These are phyloP conservation scores for Erinaceus europaeus DNA, from an alignment of 2,113 vertebrate species.

Conservation along the genomic window DNA sequence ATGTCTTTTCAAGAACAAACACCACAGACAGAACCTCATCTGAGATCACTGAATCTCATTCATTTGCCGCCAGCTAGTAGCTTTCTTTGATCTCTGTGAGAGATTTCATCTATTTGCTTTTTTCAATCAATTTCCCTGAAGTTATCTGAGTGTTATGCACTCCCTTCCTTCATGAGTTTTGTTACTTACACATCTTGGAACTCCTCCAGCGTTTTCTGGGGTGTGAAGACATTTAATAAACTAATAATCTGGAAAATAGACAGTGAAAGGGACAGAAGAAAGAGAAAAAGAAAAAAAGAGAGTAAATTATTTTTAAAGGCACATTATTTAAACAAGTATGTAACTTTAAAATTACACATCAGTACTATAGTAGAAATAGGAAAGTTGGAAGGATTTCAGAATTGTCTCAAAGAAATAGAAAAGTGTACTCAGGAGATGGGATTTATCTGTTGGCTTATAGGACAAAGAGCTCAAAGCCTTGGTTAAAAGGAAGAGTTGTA, in stretches of 20 bases:
- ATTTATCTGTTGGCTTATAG: not conserved
- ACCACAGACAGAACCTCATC: not conserved
- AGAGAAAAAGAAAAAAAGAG: constrained; percentile 78
- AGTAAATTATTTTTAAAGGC: constrained; percentile 32
- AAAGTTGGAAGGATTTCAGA: not conserved
- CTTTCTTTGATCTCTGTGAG: not conserved
- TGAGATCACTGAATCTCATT: not conserved
- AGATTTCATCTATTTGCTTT: not conserved
- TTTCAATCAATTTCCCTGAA: not conserved
- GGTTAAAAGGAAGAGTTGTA: not conserved
- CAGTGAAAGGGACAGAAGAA: constrained; percentile 58
- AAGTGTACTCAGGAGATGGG: not conserved
- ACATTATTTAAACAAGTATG: not conserved
- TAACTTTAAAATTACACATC: not conserved
- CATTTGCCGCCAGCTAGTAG: not conserved
- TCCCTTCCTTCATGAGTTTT: constrained; percentile 31
- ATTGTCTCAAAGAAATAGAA: not conserved
- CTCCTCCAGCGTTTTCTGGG: constrained; percentile 98
- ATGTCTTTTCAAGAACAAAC: not conserved
- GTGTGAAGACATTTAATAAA: constrained; percentile 99
- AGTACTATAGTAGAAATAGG: not conserved
- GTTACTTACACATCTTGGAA: constrained; percentile 99
- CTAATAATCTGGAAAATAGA: constrained; percentile 95
- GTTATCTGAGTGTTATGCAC: not conserved
- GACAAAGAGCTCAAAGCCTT: not conserved